Percentiles rank a stretch among this genome's conserved stretches.
Conservation (phyloP, 1,140 invertebrate genomes). For the Odontomachus brunneus region DNA sequence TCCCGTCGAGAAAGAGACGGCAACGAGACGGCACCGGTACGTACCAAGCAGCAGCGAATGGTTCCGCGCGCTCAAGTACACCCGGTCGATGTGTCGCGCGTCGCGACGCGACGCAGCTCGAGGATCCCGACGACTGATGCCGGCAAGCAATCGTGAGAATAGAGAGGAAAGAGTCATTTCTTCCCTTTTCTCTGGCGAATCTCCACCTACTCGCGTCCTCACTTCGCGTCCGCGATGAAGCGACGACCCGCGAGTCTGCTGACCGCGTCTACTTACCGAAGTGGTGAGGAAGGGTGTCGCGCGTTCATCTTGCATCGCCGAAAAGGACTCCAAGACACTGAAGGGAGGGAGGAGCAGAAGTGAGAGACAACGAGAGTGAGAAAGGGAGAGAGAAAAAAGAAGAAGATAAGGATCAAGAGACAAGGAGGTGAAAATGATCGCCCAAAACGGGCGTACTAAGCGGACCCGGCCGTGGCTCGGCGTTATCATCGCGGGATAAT, state of each 20-base stretch:
- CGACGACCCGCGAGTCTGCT: too few relatives aligned
- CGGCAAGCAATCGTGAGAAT: slow-evolving; percentile 83
- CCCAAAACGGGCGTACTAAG: slow-evolving; percentile 82
- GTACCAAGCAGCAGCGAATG: slow-evolving; percentile 69
- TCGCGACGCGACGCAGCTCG: slow-evolving; percentile 53
- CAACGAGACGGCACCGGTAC: background rate
- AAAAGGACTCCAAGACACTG: background rate
- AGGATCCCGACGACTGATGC: slow-evolving; percentile 73
- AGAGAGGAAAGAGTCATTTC: slow-evolving; percentile 72
- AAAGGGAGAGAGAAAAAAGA: slow-evolving; percentile 65
- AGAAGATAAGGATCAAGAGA: slow-evolving; percentile 20
- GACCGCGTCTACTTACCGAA: background rate
- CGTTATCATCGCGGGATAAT: slow-evolving; percentile 72
- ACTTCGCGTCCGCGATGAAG: slow-evolving; percentile 2
- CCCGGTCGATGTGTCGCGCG: slow-evolving; percentile 38
- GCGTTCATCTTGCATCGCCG: slow-evolving; percentile 26
- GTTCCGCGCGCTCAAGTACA: slow-evolving; percentile 79
- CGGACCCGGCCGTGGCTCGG: slow-evolving; percentile 70
- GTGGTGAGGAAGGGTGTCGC: background rate
- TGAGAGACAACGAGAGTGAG: background rate
- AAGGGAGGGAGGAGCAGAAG: background rate
- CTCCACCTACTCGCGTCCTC: slow-evolving; percentile 57
- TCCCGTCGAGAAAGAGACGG: background rate
- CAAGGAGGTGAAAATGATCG: slow-evolving; percentile 64
- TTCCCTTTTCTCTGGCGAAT: slow-evolving; percentile 71